These are phyloP conservation scores for Spea hammondii DNA, from an alignment of 2,797 vertebrate species.

Conservation along the genomic window DNA sequence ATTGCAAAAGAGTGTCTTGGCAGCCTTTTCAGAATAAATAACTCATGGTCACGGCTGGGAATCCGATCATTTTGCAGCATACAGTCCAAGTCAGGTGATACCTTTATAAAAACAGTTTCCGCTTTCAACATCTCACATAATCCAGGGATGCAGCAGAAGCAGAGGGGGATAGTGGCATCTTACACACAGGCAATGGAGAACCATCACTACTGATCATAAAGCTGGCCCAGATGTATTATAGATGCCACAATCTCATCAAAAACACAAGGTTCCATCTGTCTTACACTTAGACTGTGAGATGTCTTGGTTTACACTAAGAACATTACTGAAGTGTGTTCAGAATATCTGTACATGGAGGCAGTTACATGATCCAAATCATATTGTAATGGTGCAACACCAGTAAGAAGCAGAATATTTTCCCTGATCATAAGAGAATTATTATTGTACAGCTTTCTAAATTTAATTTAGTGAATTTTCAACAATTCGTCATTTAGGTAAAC, in stretches of 20 bases:
- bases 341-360: slow-evolving; percentile 25
- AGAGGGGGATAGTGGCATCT: neutral
- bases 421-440: neutral
- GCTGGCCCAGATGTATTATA: slow-evolving; percentile 22
- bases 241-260: slow-evolving; percentile 27
- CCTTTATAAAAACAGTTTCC: neutral
- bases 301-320: slow-evolving; percentile 25
- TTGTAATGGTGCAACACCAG: slow-evolving; percentile 20
- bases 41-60: too few species aligned
- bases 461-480: neutral
- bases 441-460: neutral
- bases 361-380: slow-evolving; percentile 27
- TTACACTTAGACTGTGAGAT: slow-evolving; percentile 29
- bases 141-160: neutral
- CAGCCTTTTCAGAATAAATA: too few species aligned
- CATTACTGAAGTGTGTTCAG: slow-evolving; percentile 19
- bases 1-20: too few species aligned
- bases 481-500: neutral
- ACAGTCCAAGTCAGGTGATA: neutral
- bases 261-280: slow-evolving; percentile 35
- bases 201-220: slow-evolving; percentile 23
- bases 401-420: neutral
- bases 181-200: slow-evolving; percentile 8
- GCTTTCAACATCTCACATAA: neutral
- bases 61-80: too few species aligned